phyloP scores from a whole-genome alignment of 2,113 vertebrate genomes.

The Bujurquina vittata region DNA sequence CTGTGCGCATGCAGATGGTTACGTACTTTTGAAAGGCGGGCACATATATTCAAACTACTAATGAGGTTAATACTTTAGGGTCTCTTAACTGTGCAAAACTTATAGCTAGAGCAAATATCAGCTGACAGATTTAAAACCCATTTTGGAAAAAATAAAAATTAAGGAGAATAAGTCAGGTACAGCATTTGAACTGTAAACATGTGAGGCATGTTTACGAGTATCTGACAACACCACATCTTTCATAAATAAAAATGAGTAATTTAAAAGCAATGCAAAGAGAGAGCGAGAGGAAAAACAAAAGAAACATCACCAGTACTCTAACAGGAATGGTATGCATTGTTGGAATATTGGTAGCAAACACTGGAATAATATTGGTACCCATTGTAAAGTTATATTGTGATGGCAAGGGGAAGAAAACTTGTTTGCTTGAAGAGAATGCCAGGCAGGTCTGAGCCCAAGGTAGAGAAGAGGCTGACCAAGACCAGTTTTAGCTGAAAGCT shows the following conservation, averaged over 20 bases:
- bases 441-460: conserved; percentile 76
- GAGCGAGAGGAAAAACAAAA: too few species aligned
- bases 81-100: background rate
- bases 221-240: background rate
- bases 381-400: conserved; percentile 1
- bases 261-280: conserved; percentile 1
- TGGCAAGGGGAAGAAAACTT: conserved; percentile 38
- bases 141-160: background rate
- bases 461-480: conserved; percentile 56
- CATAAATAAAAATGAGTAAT: background rate
- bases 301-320: background rate
- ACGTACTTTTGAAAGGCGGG: conserved; percentile 4
- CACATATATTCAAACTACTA: conserved; percentile 45
- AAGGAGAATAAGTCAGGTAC: background rate
- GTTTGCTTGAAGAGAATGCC: conserved; percentile 82
- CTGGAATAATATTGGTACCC: conserved; percentile 15
- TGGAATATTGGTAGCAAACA: conserved; percentile 17
- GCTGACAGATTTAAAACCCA: background rate
- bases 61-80: conserved; percentile 14
- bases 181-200: background rate
- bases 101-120: background rate
- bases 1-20: conserved; percentile 17
- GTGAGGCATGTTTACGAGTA: background rate
- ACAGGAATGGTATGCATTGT: conserved; percentile 29
- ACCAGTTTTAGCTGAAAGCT: conserved; percentile 64